Evolutionary conservation across 1,140 invertebrate species (phyloP).

Genomic region (Drosophila kurseongensis): DNA sequence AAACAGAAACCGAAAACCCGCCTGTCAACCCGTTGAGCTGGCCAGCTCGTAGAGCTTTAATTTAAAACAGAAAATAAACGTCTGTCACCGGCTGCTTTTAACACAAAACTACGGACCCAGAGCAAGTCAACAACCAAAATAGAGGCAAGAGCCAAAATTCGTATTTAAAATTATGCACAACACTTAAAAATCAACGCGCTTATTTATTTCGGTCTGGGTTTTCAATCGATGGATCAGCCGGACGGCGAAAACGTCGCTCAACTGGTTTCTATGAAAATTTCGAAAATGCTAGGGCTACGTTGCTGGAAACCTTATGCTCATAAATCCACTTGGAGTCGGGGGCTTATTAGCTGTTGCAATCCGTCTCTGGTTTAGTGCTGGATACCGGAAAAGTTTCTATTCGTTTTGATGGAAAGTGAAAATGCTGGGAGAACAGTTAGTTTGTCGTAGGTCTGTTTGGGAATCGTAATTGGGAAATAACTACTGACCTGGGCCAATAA

Average conservation of each 20-base stretch:
- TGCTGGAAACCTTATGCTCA: conserved; percentile 67
- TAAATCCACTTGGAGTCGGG: conserved; percentile 63
- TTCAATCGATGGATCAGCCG: conserved; percentile 67
- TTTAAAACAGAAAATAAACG: conserved; percentile 73
- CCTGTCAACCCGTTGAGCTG: conserved; percentile 51
- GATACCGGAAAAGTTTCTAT: conserved; percentile 34
- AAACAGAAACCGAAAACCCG: conserved; percentile 33
- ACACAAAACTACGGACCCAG: conserved; percentile 12
- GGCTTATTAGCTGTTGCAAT: conserved; percentile 62
- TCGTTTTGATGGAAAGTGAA: conserved; percentile 62
- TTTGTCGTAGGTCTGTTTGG: conserved; percentile 70
- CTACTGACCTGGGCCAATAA: conserved; percentile 50
- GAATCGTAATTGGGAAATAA: conserved; percentile 28
- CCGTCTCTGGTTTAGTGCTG: conserved; percentile 17
- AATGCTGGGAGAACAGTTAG: conserved; percentile 60
- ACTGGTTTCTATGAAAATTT: conserved; percentile 75
- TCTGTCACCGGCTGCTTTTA: conserved; percentile 59
- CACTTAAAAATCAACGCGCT: conserved; percentile 81
- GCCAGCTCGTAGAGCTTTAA: conserved; percentile 55
- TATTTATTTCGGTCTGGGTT: conserved; percentile 61
- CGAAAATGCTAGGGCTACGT: conserved; percentile 64
- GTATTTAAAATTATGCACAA: conserved; percentile 83
- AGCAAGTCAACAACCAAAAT: conserved; percentile 16
- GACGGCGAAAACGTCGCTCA: conserved; percentile 73
- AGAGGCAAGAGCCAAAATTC: conserved; percentile 40